Conservation (phyloP, 2,113 vertebrate species). For the Todiramphus saurophagus region DNA sequence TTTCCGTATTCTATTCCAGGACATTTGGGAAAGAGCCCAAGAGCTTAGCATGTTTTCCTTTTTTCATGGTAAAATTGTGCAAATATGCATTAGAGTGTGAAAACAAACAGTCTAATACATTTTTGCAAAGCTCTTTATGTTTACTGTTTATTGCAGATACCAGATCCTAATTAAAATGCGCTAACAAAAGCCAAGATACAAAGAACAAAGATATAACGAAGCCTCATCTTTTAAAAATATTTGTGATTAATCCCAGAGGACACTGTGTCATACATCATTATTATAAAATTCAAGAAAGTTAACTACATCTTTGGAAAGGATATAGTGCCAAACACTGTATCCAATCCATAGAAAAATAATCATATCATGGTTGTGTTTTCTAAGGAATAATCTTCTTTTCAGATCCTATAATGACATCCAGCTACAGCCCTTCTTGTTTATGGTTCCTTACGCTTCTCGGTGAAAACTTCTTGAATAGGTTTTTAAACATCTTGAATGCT, state of each 20-base stretch:
- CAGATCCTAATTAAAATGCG: constrained; percentile 89
- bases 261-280: constrained; percentile 47
- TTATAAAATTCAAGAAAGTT: constrained; percentile 70
- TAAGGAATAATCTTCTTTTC: constrained; percentile 57
- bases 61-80: constrained; percentile 90
- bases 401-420: constrained; percentile 49
- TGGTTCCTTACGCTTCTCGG: not conserved
- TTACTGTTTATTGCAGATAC: constrained; percentile 90
- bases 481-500: constrained; percentile 13
- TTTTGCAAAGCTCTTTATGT: constrained; percentile 90
- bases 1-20: constrained; percentile 85
- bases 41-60: constrained; percentile 89
- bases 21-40: constrained; percentile 88
- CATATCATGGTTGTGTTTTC: constrained; percentile 23
- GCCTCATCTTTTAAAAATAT: constrained; percentile 82
- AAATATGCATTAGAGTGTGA: constrained; percentile 90
- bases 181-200: constrained; percentile 88
- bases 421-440: constrained; percentile 1
- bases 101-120: constrained; percentile 90
- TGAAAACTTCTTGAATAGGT: constrained; percentile 41
- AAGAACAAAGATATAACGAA: constrained; percentile 84
- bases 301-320: constrained; percentile 33
- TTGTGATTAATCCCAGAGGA: constrained; percentile 81
- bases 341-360: constrained; percentile 49
- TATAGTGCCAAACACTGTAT: constrained; percentile 23